These are phyloP conservation scores for Dromiciops gliroides DNA, from an alignment of 2,113 vertebrate genomes.

Conservation along the genomic window DNA sequence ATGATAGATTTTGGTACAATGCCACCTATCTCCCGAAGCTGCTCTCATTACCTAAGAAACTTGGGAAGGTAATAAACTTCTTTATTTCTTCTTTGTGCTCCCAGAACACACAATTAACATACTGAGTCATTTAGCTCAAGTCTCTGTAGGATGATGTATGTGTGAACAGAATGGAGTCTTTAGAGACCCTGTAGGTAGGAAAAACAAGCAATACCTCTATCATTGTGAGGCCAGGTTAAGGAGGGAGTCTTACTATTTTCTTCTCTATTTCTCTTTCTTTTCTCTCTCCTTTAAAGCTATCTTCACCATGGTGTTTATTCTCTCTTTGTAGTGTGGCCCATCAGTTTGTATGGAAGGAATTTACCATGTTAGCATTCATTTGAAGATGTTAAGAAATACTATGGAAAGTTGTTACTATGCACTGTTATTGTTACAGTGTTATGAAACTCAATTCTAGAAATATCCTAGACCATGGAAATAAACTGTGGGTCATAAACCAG, in stretches of 20 bases:
- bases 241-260: constrained; percentile 4
- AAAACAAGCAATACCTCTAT: constrained; percentile 46
- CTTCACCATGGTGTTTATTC: neutral
- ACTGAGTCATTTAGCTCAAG: constrained; percentile 80
- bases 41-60: constrained; percentile 85
- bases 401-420: neutral
- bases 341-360: neutral
- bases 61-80: constrained; percentile 83
- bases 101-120: constrained; percentile 84
- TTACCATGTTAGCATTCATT: no score
- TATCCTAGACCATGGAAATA: neutral
- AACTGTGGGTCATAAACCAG: neutral
- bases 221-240: constrained; percentile 23
- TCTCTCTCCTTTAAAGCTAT: neutral
- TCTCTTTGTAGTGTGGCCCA: neutral
- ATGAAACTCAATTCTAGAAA: neutral
- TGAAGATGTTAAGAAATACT: no score
- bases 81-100: constrained; percentile 81
- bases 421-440: constrained; percentile 7
- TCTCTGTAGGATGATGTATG: constrained; percentile 75
- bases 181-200: constrained; percentile 67
- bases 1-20: constrained; percentile 84
- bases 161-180: constrained; percentile 77
- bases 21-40: constrained; percentile 80
- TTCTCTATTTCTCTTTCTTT: constrained; percentile 13